Evolutionary conservation across 2,888 invertebrate species (phyloP).

Genomic region (Leptopilina syphax): DNA sequence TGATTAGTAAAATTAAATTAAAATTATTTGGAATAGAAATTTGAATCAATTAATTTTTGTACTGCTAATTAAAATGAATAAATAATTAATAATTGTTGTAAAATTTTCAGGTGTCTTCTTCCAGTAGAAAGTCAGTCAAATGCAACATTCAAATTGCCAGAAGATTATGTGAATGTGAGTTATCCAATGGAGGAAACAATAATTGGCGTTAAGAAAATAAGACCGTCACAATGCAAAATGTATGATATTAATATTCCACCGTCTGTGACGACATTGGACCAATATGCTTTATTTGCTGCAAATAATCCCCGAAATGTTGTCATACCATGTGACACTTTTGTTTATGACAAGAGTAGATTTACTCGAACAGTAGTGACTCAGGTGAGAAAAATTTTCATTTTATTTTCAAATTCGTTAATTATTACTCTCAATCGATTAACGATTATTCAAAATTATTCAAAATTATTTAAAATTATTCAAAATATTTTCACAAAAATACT

Average conservation of each 20-base stretch:
- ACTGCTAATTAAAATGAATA: slow-evolving; percentile 1
- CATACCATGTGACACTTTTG: slow-evolving; percentile 78
- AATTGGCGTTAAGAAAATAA: slow-evolving; percentile 62
- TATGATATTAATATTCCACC: slow-evolving; percentile 65
- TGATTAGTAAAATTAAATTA: too few relatives aligned
- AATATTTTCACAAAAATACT: too few relatives aligned
- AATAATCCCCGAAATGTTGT: slow-evolving; percentile 45
- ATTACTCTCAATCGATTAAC: too few relatives aligned
- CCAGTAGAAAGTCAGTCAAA: slow-evolving; percentile 79
- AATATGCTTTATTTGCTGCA: slow-evolving; percentile 19
- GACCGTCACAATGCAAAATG: slow-evolving; percentile 78
- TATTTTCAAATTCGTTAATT: background rate
- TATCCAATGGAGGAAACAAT: slow-evolving; percentile 77
- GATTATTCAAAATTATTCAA: too few relatives aligned
- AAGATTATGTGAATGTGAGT: slow-evolving; percentile 76
- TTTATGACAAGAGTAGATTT: slow-evolving; percentile 81
- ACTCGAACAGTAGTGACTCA: slow-evolving; percentile 83
- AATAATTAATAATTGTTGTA: background rate
- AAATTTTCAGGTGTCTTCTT: slow-evolving; percentile 79
- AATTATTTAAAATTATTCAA: too few relatives aligned
- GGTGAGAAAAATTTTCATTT: slow-evolving; percentile 72
- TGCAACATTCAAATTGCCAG: slow-evolving; percentile 77
- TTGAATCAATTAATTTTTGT: background rate
- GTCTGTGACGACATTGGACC: slow-evolving; percentile 33
- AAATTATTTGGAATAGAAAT: too few relatives aligned